Evolutionary conservation across 2,113 vertebrate species (phyloP), one percentile per base, ranked within the genome.

Genomic region (Vidua macroura): DNA sequence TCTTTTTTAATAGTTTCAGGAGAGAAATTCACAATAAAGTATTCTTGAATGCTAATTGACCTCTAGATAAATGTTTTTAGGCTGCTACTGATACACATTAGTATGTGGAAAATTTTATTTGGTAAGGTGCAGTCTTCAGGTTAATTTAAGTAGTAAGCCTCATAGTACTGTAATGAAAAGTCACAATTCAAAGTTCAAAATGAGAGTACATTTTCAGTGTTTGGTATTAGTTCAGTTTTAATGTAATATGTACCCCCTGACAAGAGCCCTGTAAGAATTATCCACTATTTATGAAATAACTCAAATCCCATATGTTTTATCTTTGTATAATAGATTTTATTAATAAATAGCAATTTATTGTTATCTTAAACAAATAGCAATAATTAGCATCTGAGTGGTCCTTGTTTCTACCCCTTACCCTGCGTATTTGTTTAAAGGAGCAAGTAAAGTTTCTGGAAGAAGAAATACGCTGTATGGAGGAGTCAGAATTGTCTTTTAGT

Each of bases 361-460:
- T 18, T 67, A 3, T 46, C n/a, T 86, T 64, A 75, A 77, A 23
- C 5, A 46, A 72, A 10, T 9, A 80, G 6, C 51, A 77, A 0
- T 60, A 10, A 18, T 46, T 83, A 87, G 66, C 3, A 64, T 66
- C 58, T 76, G 12, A 0, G 3, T 66, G 20, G 11, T 58, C 27
- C n/a, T 55, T 46, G 5, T 92, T 76, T 91, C 25, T 43, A 85
- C 19, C 18, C 46, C 49, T 51, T 92, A 55, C 52, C 19, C 41
- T 95, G 78, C 3, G 0, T 51, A 51, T 92, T 86, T 94, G 21
- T 91, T 92, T 96, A 44, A 92, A 99, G 99, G 99, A 99, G 76
- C 98, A 98, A 96, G 97, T 99, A 79, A 99, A 99, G 93, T 98
- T 98, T 92, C 97, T 99, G 44, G 98, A 99, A 94, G 98, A 99